Evolutionary conservation across 2,113 vertebrate species (phyloP), one percentile per base, ranked within the genome.

Genomic region (Myotis davidii): DNA sequence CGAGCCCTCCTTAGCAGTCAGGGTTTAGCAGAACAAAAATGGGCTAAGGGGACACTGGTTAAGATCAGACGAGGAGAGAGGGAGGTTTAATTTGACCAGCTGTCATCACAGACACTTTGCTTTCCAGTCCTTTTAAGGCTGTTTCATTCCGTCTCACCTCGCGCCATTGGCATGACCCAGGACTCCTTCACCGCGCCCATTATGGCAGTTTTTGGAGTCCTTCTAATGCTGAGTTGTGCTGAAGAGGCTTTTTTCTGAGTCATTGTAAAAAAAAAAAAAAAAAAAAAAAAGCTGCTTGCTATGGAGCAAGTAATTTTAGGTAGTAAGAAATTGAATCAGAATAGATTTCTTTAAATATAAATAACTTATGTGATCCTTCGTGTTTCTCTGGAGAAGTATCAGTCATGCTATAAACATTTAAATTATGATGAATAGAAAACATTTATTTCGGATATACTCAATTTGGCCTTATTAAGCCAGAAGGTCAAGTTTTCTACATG

Each of bases 371-470:
- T 59, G 54, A 73, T 6, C 17, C 32, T 87, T 67, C 79, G 6
- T 69, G 32, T 82, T 87, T 89, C 81, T 82, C 87, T 84, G 87
- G 29, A 79, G 91, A 93, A 64, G 87, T 82, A 77, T 87, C 45
- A 88, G 69, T 85, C 54, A 91, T 74, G 48, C 18, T 56, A 52
- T 32, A 90, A 95, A 87, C 27, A 96, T 64, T 94, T 87, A 94
- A 88, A 86, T 88, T 78, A 94, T 56, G 84, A 67, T 78, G 42
- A 86, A 65, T 11, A 78, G 37, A 84, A 96, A 94, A 82, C 3
- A 79, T 69, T 14, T 94, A 82, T 64, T 88, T 96, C 37, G n/a
- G 39, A 50, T 96, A 85, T 77, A 72, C 14, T 59, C 8, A 84
- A 9, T 92, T 93, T 97, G 77, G 81, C 32, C 14, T 6, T 21